Conservation (phyloP, 2,797 vertebrate genomes). For the Phoebastria nigripes region DNA sequence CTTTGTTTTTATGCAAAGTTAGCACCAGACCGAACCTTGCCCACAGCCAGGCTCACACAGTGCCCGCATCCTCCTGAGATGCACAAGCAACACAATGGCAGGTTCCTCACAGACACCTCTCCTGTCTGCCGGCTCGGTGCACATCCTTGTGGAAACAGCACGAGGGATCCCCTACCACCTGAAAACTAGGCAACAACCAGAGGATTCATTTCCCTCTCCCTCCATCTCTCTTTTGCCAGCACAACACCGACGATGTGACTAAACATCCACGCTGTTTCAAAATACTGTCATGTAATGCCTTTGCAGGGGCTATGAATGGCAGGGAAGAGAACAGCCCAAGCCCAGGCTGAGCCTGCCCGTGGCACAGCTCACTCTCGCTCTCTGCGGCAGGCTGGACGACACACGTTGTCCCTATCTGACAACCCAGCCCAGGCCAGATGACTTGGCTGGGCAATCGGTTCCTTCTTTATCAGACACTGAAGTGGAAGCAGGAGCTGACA, state of each 20-base stretch:
- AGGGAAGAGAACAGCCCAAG: not conserved
- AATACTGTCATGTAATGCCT: rapidly evolving
- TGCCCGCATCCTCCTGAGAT: rapidly evolving
- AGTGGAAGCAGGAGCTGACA: not conserved
- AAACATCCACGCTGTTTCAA: not conserved
- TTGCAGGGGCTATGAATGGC: not conserved
- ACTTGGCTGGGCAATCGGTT: not conserved
- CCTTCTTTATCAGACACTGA: not conserved
- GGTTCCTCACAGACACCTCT: rapidly evolving
- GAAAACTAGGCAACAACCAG: not conserved
- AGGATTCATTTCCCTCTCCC: not conserved
- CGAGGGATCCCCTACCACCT: not conserved
- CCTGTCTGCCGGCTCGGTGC: not conserved
- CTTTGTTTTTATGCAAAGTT: not conserved
- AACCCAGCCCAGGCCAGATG: not conserved
- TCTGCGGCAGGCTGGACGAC: not conserved
- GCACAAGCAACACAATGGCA: rapidly evolving
- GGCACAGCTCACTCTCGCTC: not conserved
- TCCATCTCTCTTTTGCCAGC: not conserved
- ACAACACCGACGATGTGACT: rapidly evolving
- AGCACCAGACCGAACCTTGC: not conserved
- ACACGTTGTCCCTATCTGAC: not conserved
- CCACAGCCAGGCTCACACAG: not conserved
- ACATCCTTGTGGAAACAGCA: not conserved
- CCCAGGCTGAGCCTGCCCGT: rapidly evolving